Base-by-base conservation (phyloP, 2,797 vertebrate species). In the Neosalanx taihuensis region DNA sequence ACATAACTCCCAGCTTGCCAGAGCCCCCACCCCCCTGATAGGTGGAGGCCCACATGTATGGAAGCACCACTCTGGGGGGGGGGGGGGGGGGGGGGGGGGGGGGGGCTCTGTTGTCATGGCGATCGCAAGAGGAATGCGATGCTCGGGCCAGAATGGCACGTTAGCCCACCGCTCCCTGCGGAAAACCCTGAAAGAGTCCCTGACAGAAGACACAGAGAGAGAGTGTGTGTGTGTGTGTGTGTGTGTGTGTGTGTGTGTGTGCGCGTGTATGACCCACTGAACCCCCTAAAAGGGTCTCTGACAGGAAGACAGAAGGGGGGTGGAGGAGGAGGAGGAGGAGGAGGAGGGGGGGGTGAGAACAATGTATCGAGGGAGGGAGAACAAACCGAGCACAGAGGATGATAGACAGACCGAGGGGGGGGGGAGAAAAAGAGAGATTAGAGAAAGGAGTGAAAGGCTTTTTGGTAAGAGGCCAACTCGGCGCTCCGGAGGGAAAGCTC, bases 81-180 rank as follows among this genome's bases (percentile, higher is more conserved):
- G n/a, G n/a, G n/a, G n/a, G n/a, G n/a, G n/a, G n/a, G n/a, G n/a
- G n/a, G n/a, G n/a, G 53, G 72, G n/a, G 67, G 23, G 37, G 30
- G 30, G 70, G 70, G 79, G n/a, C 62, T 46, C 15, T 12, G 83
- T 89, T 76, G 17, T 84, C 83, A 86, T 82, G 86, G 90, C 76
- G 82, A 91, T 80, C 70, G 75, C 76, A 67, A 67, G 30, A 87
- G 75, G 89, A 92, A 92, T 91, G 88, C 72, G 61, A 86, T 81
- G 64, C 62, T 51, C 77, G 66, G 67, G 80, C 86, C 75, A 78
- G 72, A 81, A 81, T 86, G 76, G 73, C 59, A 71, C 65, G 30
- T 78, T 72, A 70, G n/a, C 67, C 70, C 72, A 69, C 46, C 66
- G 23, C 72, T 81, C 58, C 67, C 60, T 6, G 65, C 68, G 17